Percentiles rank a stretch among this genome's conserved stretches.
phyloP scores from a whole-genome alignment of 2,113 vertebrate species.

The Bagarius yarrelli region DNA sequence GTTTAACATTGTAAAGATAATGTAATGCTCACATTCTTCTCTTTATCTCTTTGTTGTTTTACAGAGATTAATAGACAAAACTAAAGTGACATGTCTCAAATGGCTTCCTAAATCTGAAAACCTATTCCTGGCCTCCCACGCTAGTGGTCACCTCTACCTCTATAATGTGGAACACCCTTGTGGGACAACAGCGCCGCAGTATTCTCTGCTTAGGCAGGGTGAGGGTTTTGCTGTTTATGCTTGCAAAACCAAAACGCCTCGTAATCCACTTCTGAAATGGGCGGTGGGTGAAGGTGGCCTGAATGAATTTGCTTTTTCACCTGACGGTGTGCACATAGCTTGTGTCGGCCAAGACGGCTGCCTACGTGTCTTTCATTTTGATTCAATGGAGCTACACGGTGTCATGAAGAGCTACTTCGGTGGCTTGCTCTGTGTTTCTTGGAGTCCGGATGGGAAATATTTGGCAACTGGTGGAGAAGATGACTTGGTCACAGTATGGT shows the following conservation, averaged over 20 bases:
- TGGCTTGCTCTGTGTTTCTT: slow-evolving; percentile 87
- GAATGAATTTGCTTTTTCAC: slow-evolving; percentile 89
- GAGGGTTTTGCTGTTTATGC: slow-evolving; percentile 87
- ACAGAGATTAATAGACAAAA: slow-evolving; percentile 91
- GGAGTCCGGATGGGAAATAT: slow-evolving; percentile 90
- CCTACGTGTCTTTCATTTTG: slow-evolving; percentile 86
- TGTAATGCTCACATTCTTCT: neutral
- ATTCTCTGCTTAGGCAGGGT: slow-evolving; percentile 82
- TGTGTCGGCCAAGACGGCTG: slow-evolving; percentile 91
- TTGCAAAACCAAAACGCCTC: slow-evolving; percentile 83
- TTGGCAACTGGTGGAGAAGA: slow-evolving; percentile 88
- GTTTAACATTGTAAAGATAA: neutral
- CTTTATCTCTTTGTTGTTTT: slow-evolving; percentile 6
- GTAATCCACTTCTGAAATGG: slow-evolving; percentile 88
- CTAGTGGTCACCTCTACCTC: slow-evolving; percentile 90
- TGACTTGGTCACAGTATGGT: slow-evolving; percentile 91
- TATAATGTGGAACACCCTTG: slow-evolving; percentile 86
- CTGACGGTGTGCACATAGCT: slow-evolving; percentile 84
- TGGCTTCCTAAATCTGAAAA: slow-evolving; percentile 88
- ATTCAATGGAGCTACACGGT: slow-evolving; percentile 87
- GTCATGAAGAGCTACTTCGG: slow-evolving; percentile 95
- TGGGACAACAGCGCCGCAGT: slow-evolving; percentile 75
- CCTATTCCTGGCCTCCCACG: slow-evolving; percentile 85
- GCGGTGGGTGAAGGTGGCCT: slow-evolving; percentile 83
- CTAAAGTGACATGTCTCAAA: slow-evolving; percentile 84